Evolutionary conservation across 2,888 invertebrate genomes (phyloP).

Genomic region (Gryllus longicercus): DNA sequence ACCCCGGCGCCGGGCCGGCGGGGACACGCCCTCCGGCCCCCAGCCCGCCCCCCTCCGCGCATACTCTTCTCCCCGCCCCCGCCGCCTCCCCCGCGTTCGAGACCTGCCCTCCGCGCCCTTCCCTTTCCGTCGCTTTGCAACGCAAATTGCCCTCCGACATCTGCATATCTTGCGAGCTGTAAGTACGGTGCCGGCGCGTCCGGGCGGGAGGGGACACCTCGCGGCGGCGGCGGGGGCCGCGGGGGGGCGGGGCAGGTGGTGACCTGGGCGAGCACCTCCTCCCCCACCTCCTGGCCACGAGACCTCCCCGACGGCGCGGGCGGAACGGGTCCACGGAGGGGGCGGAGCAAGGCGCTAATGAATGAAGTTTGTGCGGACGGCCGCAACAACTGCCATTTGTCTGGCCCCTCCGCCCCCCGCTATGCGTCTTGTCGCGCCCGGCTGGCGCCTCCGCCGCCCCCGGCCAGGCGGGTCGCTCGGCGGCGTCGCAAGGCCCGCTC

Average conservation of each 20-base stretch:
- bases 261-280: not conserved
- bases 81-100: not conserved
- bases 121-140: not conserved
- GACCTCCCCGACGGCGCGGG: not conserved
- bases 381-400: conserved; percentile 17
- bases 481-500: not conserved
- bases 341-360: not conserved
- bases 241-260: not conserved
- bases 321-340: not conserved
- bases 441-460: not conserved
- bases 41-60: not conserved
- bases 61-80: not conserved
- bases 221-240: not conserved
- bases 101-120: not conserved
- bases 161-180: conserved; percentile 2
- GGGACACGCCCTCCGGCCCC: not conserved
- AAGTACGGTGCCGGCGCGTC: not conserved
- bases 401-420: not conserved
- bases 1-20: not conserved
- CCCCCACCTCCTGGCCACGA: not conserved
- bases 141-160: conserved; percentile 8
- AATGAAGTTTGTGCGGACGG: conserved; percentile 10
- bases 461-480: not conserved
- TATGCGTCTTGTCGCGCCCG: not conserved
- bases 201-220: not conserved